Conservation (phyloP, 1,140 invertebrate species). For the Metopolophium dirhodum region DNA sequence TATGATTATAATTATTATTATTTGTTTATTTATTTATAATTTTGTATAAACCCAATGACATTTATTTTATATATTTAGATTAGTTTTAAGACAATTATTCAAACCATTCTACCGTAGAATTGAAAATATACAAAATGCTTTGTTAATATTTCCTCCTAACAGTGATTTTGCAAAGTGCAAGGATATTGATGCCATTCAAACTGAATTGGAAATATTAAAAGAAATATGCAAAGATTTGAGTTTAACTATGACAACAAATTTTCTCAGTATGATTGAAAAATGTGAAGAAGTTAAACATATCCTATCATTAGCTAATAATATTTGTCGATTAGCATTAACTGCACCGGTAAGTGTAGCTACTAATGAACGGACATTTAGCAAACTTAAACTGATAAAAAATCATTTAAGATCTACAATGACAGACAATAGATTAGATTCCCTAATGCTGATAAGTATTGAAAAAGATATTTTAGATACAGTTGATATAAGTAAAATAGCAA, state of each 20-base stretch:
- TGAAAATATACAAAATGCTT: too few species aligned
- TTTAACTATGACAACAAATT: conserved; percentile 3
- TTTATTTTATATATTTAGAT: too few species aligned
- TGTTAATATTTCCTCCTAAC: conserved; percentile 22
- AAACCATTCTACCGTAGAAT: too few species aligned
- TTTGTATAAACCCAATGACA: too few species aligned
- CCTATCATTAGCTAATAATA: conserved; percentile 18
- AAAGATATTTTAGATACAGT: too few species aligned
- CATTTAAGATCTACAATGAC: too few species aligned
- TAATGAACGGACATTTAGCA: not conserved
- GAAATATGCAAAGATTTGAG: conserved; percentile 28
- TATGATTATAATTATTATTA: too few species aligned
- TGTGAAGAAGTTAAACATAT: conserved; percentile 42
- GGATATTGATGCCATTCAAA: conserved; percentile 22
- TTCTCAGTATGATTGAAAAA: conserved; percentile 16
- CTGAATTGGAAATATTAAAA: conserved; percentile 38
- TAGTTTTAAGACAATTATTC: too few species aligned
- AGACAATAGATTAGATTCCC: too few species aligned
- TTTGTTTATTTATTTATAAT: too few species aligned
- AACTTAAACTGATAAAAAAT: conserved; percentile 26
- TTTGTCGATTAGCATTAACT: conserved; percentile 40
- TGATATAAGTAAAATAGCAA: too few species aligned
- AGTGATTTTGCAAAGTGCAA: conserved; percentile 38
- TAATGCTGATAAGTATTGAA: too few species aligned
- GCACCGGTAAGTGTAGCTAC: conserved; percentile 11